These are phyloP conservation scores for Fragum sueziense DNA, from an alignment of 2,888 invertebrate genomes.

Conservation along the genomic window DNA sequence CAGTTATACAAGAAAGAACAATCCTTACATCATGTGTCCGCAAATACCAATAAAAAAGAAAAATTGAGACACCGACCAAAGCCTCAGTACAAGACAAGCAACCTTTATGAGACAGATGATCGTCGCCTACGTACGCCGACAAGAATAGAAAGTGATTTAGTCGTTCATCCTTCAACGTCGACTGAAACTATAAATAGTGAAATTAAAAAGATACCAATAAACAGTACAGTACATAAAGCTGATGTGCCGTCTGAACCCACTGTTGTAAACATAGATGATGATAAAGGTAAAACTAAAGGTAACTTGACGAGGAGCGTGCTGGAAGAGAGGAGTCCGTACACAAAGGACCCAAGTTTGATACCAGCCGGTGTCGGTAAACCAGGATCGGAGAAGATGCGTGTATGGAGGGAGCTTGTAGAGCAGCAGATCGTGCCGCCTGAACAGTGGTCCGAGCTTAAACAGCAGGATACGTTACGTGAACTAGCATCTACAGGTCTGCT, in stretches of 20 bases:
- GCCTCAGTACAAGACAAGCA: constrained; percentile 21
- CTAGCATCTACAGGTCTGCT: constrained; percentile 40
- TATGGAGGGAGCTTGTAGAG: constrained; percentile 35
- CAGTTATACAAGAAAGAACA: constrained; percentile 33
- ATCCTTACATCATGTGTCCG: neutral
- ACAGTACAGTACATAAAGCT: neutral
- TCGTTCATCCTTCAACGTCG: constrained; percentile 8
- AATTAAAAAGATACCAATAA: neutral
- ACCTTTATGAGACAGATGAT: constrained; percentile 8
- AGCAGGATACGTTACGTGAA: constrained; percentile 39
- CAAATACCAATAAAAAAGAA: constrained; percentile 19
- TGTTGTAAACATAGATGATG: neutral
- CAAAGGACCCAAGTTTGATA: constrained; percentile 2
- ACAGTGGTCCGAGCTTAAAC: constrained; percentile 20
- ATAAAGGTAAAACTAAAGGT: neutral
- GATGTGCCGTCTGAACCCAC: neutral
- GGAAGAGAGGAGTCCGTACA: constrained; percentile 1
- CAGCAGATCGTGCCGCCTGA: constrained; percentile 26
- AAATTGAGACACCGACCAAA: constrained; percentile 1
- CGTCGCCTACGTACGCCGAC: neutral
- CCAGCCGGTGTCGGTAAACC: constrained; percentile 32
- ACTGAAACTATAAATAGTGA: neutral
- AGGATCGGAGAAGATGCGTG: constrained; percentile 27
- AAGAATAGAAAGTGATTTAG: neutral
- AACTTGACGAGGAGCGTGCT: neutral